Evolutionary conservation across 2,797 vertebrate genomes (phyloP), one percentile per base, ranked within the genome.

Genomic region (Tokudaia tokunoshimensis): DNA sequence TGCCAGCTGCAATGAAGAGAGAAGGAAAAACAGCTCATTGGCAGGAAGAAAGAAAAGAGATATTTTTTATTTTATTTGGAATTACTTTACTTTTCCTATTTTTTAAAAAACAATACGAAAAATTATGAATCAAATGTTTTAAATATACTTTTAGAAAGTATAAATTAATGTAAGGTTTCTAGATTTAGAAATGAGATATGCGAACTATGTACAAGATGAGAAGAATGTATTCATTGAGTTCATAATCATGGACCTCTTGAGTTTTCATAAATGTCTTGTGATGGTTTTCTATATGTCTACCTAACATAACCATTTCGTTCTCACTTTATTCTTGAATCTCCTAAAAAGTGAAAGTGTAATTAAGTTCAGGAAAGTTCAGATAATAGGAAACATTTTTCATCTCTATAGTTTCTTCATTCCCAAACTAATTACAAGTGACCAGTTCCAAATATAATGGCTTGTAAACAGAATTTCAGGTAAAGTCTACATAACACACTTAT

Each of bases 1-100:
- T 99, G 94, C 99, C 99, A 97, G 99, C 99, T 99, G 65, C 13
- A 94, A 74, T 57, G 92, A 57, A 82, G 59, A 84, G 9, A 47
- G 95, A 57, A 89, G 95, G 86, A 94, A 92, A 78, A 96, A 20
- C 9, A 75, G 2, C 19, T 41, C 34, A 41, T 50, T 79, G 31
- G 34, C 4, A 61, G 91, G 61, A 95, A 50, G 41, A 20, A 41
- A 67, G 19, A 86, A 93, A 57, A 11, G 59, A 61, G 34, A 78
- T 9, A 15, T 52, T 3, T 3, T 41, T 82, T 92, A 6, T 76
- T 91, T 83, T 89, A 12, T 47, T 88, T n/a, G 34, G 8, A 93
- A 94, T 59, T 37, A 81, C 76, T 95, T 90, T 1, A 7, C 1
- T 88, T 82, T 37, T 13, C 31, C 41, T 65, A 19, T 52, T 70